These are phyloP conservation scores for Phalacrocorax pelagicus DNA, from an alignment of 2,113 vertebrate species.

Conservation along the genomic window DNA sequence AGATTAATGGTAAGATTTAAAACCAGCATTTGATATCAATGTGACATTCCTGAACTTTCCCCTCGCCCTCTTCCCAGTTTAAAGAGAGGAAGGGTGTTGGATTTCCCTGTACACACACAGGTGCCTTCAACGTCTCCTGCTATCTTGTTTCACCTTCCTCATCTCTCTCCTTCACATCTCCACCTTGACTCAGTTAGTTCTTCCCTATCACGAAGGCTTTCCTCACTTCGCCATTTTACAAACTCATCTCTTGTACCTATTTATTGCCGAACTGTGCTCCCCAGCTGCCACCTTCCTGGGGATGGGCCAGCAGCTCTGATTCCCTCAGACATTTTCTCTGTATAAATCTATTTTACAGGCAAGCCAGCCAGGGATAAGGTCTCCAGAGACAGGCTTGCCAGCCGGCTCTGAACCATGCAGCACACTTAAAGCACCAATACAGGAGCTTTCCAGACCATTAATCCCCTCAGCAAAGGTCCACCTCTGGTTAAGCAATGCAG, in stretches of 20 bases:
- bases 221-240: not conserved
- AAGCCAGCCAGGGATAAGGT: not conserved
- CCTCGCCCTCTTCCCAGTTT: not conserved
- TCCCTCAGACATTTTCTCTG: not conserved
- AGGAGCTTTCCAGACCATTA: not conserved
- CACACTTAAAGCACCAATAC: not conserved
- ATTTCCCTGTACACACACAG: not conserved
- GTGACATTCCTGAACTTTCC: not conserved
- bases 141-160: not conserved
- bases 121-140: not conserved
- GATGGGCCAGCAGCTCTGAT: not conserved
- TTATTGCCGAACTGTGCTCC: not conserved
- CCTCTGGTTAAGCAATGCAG: rapidly evolving
- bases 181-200: rapidly evolving
- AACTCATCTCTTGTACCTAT: not conserved
- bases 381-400: not conserved
- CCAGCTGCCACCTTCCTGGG: not conserved
- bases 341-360: not conserved
- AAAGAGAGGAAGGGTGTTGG: not conserved
- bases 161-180: not conserved
- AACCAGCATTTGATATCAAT: not conserved
- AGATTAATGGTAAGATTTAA: not conserved
- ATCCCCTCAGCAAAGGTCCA: rapidly evolving
- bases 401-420: rapidly evolving
- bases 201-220: rapidly evolving